Percentiles rank a stretch among this genome's conserved stretches.
Evolutionary conservation across 2,888 invertebrate species (phyloP).

Genomic region (Hanleya hanleyi): DNA sequence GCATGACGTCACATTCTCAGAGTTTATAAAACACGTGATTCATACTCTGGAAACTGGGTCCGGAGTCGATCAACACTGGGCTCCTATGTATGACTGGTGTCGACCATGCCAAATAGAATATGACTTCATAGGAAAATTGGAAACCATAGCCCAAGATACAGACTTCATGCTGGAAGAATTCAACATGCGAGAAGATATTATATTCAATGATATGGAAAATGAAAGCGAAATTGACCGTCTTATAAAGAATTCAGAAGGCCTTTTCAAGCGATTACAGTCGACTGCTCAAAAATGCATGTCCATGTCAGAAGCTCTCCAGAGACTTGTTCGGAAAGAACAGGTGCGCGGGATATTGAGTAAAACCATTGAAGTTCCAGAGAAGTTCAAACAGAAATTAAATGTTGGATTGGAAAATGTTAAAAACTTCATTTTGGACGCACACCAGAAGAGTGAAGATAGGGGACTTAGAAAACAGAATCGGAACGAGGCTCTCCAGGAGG

Average conservation of each 20-base stretch:
- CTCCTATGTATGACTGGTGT: background rate
- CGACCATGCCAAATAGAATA: slow-evolving; percentile 15
- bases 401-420: background rate
- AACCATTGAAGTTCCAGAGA: background rate
- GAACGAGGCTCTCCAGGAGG: slow-evolving; percentile 3
- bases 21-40: slow-evolving; percentile 10
- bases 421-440: background rate
- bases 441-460: background rate
- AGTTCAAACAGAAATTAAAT: background rate
- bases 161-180: background rate
- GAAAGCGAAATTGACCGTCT: background rate
- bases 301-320: background rate
- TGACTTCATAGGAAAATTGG: slow-evolving; percentile 23
- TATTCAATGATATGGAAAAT: background rate
- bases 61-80: slow-evolving; percentile 8
- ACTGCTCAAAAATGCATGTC: background rate
- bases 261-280: background rate
- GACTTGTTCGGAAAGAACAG: slow-evolving; percentile 8
- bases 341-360: slow-evolving; percentile 1
- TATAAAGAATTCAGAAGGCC: background rate
- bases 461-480: background rate
- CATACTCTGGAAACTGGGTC: background rate
- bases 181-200: background rate
- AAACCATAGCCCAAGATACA: slow-evolving; percentile 13
- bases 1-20: slow-evolving; percentile 11